Percentiles rank a stretch among this genome's conserved stretches.
These are phyloP conservation scores for Andricus quercusramuli DNA, from an alignment of 2,888 invertebrate genomes.

Conservation along the genomic window DNA sequence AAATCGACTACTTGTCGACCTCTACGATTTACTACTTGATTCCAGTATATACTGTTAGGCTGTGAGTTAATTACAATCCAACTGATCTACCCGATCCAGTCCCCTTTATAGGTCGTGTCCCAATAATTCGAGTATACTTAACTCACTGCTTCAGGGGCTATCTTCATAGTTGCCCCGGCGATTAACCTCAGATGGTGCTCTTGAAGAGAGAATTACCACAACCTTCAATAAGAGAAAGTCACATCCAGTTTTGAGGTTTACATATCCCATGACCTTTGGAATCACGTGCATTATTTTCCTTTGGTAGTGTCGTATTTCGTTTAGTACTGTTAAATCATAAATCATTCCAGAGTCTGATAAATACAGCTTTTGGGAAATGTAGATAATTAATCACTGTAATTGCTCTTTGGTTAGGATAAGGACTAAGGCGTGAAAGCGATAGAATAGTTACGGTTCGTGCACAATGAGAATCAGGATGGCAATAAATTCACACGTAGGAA, in stretches of 20 bases:
- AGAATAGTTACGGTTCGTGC: conserved; percentile 3
- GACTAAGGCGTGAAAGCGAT: conserved; percentile 8
- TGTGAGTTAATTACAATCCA: conserved; percentile 70
- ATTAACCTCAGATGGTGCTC: conserved; percentile 17
- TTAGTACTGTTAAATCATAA: not conserved
- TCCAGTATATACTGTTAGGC: conserved; percentile 52
- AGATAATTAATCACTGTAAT: conserved; percentile 12
- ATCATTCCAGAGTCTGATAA: not conserved
- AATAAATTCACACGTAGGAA: conserved; percentile 21
- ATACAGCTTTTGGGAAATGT: conserved; percentile 12
- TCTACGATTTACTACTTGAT: conserved; percentile 50
- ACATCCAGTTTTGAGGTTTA: not conserved
- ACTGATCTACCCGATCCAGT: conserved; percentile 69
- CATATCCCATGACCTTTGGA: not conserved
- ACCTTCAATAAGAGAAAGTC: conserved; percentile 9
- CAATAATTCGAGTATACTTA: conserved; percentile 20
- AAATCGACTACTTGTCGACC: conserved; percentile 63
- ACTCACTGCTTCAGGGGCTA: conserved; percentile 37
- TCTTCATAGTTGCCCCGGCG: not conserved
- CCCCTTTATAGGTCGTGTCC: conserved; percentile 14
- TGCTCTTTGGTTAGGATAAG: not conserved
- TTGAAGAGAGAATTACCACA: conserved; percentile 16
- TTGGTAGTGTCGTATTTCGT: not conserved
- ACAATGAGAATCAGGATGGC: not conserved
- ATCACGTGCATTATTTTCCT: not conserved